These are phyloP conservation scores for Anolis apletophallus DNA, from an alignment of 2,797 vertebrate genomes.

Conservation along the genomic window DNA sequence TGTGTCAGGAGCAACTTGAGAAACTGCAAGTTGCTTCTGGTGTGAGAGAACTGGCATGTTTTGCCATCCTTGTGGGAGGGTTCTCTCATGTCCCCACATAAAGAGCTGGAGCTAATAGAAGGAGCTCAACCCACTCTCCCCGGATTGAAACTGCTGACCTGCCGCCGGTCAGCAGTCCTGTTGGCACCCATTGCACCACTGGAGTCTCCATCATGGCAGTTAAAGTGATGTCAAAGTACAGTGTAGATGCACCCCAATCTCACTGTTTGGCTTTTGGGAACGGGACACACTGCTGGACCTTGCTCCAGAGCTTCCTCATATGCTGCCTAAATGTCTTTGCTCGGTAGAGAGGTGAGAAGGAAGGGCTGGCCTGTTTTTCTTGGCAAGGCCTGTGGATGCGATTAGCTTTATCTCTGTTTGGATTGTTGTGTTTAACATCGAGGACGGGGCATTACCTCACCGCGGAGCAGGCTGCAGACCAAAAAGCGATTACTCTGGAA, in stretches of 20 bases:
- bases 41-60: too few relatives aligned
- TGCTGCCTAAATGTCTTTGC: background rate
- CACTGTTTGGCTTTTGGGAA: background rate
- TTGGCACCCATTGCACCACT: too few relatives aligned
- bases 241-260: background rate
- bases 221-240: too few relatives aligned
- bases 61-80: too few relatives aligned
- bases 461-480: slow-evolving; percentile 42
- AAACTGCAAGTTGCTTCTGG: too few relatives aligned
- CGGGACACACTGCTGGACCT: background rate
- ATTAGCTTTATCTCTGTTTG: slow-evolving; percentile 50
- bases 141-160: too few relatives aligned
- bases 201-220: too few relatives aligned
- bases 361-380: slow-evolving; percentile 49
- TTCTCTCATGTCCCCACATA: too few relatives aligned
- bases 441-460: slow-evolving; percentile 18
- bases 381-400: slow-evolving; percentile 56
- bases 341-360: background rate
- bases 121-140: too few relatives aligned
- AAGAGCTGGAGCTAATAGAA: too few relatives aligned
- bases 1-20: too few relatives aligned
- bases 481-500: background rate
- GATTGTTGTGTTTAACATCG: slow-evolving; percentile 42
- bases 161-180: too few relatives aligned
- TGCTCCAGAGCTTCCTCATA: slow-evolving; percentile 39